Conservation (phyloP, 2,113 vertebrate species). For the Nicator chloris region DNA sequence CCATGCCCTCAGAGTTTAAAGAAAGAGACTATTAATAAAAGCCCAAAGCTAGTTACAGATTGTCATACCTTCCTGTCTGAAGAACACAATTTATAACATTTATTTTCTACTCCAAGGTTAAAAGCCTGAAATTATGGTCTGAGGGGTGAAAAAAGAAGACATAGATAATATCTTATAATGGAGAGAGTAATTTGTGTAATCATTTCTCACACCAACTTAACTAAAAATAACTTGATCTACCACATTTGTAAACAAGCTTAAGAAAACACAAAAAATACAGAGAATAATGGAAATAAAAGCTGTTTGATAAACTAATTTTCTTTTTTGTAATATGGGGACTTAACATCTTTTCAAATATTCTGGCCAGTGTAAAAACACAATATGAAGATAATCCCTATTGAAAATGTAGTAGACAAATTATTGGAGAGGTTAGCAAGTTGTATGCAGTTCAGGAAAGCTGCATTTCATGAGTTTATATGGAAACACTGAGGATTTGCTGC, state of each 20-base stretch:
- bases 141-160: slow-evolving; percentile 37
- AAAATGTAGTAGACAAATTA: neutral
- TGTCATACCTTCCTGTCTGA: slow-evolving; percentile 60
- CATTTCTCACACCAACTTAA: slow-evolving; percentile 52
- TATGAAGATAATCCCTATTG: neutral
- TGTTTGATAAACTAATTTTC: neutral
- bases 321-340: neutral
- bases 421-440: neutral
- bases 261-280: neutral
- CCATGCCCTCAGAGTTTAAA: slow-evolving; percentile 64
- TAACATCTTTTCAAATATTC: neutral
- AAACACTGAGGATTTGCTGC: neutral
- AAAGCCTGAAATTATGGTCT: slow-evolving; percentile 67
- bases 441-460: too few relatives aligned
- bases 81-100: slow-evolving; percentile 48
- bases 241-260: neutral
- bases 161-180: slow-evolving; percentile 43
- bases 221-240: slow-evolving; percentile 37
- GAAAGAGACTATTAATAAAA: slow-evolving; percentile 65
- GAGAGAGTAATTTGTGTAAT: slow-evolving; percentile 58
- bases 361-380: neutral
- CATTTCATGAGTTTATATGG: neutral
- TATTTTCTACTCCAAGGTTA: slow-evolving; percentile 70
- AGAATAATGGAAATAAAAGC: neutral
- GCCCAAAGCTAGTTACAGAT: slow-evolving; percentile 56